Percentiles rank a stretch among this genome's conserved stretches.
These are phyloP conservation scores for Malacoraja senta DNA, from an alignment of 2,797 vertebrate genomes.

Conservation along the genomic window DNA sequence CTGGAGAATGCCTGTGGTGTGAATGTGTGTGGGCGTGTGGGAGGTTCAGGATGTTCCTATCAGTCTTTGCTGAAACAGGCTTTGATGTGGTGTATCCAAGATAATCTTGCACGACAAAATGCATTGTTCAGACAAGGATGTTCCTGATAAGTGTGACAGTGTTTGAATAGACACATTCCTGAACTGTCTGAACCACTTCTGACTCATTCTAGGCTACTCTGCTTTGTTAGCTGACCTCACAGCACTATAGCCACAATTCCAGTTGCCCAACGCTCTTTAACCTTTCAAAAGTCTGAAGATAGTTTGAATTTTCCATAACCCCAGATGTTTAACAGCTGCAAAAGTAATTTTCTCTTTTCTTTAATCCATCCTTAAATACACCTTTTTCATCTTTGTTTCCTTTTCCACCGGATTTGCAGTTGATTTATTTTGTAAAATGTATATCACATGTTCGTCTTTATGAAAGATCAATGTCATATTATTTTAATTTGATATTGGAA, in stretches of 20 bases:
- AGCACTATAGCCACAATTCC: not conserved
- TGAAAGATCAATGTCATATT: not conserved
- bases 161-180: slow-evolving; percentile 34
- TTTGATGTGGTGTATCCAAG: slow-evolving; percentile 23
- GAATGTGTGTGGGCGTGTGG: not conserved
- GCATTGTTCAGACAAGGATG: slow-evolving; percentile 18
- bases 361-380: no score
- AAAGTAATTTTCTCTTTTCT: not conserved
- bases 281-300: not conserved
- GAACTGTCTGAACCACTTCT: slow-evolving; percentile 25
- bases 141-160: not conserved
- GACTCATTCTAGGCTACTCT: not conserved
- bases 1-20: slow-evolving; percentile 16
- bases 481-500: not conserved
- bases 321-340: not conserved
- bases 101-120: not conserved
- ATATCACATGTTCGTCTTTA: not conserved
- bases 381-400: not conserved
- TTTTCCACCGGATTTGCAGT: not conserved
- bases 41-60: not conserved
- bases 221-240: not conserved
- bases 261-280: not conserved
- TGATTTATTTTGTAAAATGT: not conserved
- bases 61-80: not conserved
- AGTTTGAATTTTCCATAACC: not conserved